Conservation (phyloP, 2,113 vertebrate species). For the Myrmophylax atrothorax region DNA sequence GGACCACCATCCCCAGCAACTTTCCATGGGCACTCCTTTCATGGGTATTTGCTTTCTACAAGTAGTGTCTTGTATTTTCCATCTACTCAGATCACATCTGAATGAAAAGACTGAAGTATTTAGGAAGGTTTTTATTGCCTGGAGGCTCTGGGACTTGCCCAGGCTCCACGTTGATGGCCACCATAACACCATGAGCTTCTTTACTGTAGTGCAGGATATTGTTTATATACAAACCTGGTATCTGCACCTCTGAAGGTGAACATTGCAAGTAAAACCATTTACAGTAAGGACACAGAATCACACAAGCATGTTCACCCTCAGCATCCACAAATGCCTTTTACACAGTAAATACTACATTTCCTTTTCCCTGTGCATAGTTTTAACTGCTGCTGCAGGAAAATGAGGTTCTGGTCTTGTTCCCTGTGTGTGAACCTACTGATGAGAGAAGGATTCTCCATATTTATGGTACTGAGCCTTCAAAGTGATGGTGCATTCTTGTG, state of each 20-base stretch:
- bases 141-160: not conserved
- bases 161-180: not conserved
- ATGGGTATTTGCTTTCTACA: not conserved
- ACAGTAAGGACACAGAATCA: not conserved
- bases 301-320: not conserved
- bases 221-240: not conserved
- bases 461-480: not conserved
- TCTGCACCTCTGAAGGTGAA: not conserved
- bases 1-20: not conserved
- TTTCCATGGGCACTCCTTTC: not conserved
- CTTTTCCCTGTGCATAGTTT: not conserved
- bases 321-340: not conserved
- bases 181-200: not conserved
- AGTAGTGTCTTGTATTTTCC: not conserved
- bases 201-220: not conserved
- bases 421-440: not conserved
- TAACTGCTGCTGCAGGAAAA: not conserved
- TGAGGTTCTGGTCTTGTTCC: not conserved
- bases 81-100: not conserved
- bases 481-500: not conserved
- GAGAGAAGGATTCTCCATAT: not conserved
- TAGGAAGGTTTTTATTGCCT: not conserved
- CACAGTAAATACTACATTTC: not conserved
- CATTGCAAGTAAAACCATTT: not conserved
- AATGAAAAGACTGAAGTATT: not conserved